phyloP scores from a whole-genome alignment of 1,140 invertebrate genomes.

The Drosophila pseudoananassae region DNA sequence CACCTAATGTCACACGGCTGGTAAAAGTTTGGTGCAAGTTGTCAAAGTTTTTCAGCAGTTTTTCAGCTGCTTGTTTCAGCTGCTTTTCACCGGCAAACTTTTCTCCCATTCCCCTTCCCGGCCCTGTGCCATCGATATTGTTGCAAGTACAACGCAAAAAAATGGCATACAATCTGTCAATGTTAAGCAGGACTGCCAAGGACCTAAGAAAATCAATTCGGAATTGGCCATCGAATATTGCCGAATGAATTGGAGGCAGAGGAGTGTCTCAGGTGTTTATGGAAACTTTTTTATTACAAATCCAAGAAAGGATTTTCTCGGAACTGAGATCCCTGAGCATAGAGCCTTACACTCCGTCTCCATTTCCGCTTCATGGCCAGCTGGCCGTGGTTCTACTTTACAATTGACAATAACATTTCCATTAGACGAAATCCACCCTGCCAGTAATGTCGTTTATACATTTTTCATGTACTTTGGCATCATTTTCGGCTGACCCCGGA shows the following conservation, averaged over 20 bases:
- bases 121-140: constrained; percentile 51
- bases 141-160: constrained; percentile 75
- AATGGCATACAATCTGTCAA: constrained; percentile 82
- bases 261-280: constrained; percentile 74
- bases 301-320: constrained; percentile 35
- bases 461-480: constrained; percentile 67
- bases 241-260: neutral
- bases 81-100: constrained; percentile 69
- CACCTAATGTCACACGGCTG: constrained; percentile 71
- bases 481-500: constrained; percentile 44
- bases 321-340: neutral
- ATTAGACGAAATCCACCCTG: constrained; percentile 50
- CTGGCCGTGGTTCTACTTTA: constrained; percentile 41
- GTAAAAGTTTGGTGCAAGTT: constrained; percentile 68
- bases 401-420: constrained; percentile 76
- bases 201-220: constrained; percentile 72
- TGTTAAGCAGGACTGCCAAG: constrained; percentile 47
- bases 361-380: neutral
- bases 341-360: constrained; percentile 1
- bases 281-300: constrained; percentile 74
- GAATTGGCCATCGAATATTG: constrained; percentile 56
- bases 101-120: constrained; percentile 10
- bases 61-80: constrained; percentile 77
- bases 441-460: constrained; percentile 40
- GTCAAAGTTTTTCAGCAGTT: constrained; percentile 66